Base-by-base conservation (phyloP, 64 coral and sea anemone species). In the Pocillopora verrucosa region DNA sequence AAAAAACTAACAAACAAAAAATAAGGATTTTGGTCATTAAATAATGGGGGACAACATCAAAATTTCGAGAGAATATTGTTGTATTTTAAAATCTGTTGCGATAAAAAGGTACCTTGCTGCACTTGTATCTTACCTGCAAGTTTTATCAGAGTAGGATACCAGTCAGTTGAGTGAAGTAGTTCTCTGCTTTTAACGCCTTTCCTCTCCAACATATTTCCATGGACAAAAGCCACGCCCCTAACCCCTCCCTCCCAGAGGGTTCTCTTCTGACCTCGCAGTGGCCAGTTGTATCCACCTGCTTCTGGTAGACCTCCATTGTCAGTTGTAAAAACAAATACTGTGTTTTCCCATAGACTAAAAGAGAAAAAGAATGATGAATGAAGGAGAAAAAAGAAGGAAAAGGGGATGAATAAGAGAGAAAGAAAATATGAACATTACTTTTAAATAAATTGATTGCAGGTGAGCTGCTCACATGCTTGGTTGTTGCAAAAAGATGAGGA, bases 161-260 rank as follows among this genome's bases (percentile, higher is more conserved):
- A 92, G 80, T 92, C 90, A 35, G 90, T 92, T 3, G 85, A 76
- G 74, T 92, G 90, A 84, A 92, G 74, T 30, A 87, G 65, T 63
- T 92, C 83, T 17, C 70, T 92, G 57, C 11, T 63, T 62, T 79
- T 79, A 16, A 76, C 76, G 30, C 82, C 75, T 80, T 87, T 92
- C 17, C 58, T 78, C 16, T 68, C 34, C 1, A 92, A 58, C 90
- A 87, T 92, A 13, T 59, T 63, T 30, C 90, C 83, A 79, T 92
- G 90, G 63, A 92, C 90, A 87, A 92, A 92, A 20, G 90, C 82
- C 14, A 72, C 90, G 15, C 81, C 90, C 36, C 90, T 86, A 30
- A 92, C 90, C 41, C 90, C 90, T 78, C 90, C 90, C 82, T 92
- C 90, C 90, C 82, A 92, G 11, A 92, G 82, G 30, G 73, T 92